A percentile compares a stretch with the other conserved stretches of the same genome.
These are phyloP conservation scores for Gnatocerus cornutus DNA, from an alignment of 2,888 invertebrate genomes.

Conservation along the genomic window DNA sequence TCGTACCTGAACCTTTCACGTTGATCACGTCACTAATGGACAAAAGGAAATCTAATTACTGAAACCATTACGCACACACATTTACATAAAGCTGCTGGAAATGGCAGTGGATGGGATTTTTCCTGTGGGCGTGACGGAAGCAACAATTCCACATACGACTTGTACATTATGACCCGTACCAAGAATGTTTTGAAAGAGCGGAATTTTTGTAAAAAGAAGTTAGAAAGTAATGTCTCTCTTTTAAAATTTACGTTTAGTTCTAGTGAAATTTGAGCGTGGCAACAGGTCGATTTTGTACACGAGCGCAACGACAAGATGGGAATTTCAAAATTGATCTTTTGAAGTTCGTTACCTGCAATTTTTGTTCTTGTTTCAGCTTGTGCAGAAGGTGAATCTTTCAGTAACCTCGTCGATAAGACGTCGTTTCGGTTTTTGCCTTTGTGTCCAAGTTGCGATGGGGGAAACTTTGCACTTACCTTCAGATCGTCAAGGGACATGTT, in stretches of 20 bases:
- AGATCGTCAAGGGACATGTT: conserved; percentile 43
- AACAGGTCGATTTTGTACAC: conserved; percentile 4
- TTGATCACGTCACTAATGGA: conserved; percentile 31
- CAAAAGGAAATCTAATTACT: conserved; percentile 35
- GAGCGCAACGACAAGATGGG: neutral
- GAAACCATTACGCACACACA: conserved; percentile 19
- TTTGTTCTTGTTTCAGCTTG: neutral
- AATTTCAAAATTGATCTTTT: neutral
- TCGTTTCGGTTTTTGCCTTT: conserved; percentile 40
- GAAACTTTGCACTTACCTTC: conserved; percentile 45
- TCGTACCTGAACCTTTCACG: conserved; percentile 27
- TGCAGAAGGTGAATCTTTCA: neutral
- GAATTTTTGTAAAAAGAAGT: too few species aligned
- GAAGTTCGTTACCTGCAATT: neutral
- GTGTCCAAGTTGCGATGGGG: conserved; percentile 40
- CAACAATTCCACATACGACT: too few species aligned
- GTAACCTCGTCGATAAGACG: conserved; percentile 29
- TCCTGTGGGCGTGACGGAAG: neutral
- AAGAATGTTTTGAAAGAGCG: too few species aligned
- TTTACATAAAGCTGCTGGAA: conserved; percentile 20
- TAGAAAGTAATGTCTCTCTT: too few species aligned
- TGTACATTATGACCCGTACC: too few species aligned
- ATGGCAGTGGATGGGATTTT: conserved; percentile 6
- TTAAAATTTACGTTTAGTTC: neutral
- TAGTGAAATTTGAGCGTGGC: neutral